Percentiles rank a stretch among this genome's conserved stretches.
Conservation (phyloP, 2,113 vertebrate genomes). For the Gambusia affinis region DNA sequence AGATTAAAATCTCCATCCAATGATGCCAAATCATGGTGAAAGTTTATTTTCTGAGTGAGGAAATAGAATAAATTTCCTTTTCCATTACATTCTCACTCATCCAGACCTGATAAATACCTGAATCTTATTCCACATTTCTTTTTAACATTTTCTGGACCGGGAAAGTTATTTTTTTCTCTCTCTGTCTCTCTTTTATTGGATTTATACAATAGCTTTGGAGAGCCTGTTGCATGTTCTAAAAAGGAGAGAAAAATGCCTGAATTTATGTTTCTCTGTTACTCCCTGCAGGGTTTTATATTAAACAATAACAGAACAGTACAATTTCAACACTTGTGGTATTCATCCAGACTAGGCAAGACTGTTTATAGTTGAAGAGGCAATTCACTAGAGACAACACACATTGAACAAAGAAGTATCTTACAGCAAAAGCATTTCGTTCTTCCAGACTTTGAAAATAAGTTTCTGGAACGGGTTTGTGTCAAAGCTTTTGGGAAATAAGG, state of each 20-base stretch:
- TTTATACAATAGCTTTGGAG: conserved; percentile 11
- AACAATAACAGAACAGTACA: conserved; percentile 27
- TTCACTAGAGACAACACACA: conserved; percentile 34
- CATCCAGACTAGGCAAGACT: conserved; percentile 59
- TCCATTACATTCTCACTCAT: neutral
- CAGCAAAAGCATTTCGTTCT: conserved; percentile 34
- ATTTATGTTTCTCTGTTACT: conserved; percentile 60
- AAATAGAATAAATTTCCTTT: neutral
- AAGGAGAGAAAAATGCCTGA: conserved; percentile 50
- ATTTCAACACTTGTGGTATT: conserved; percentile 43
- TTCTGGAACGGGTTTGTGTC: conserved; percentile 40
- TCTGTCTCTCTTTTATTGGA: conserved; percentile 1
- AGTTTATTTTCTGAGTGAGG: neutral
- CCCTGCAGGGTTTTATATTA: conserved; percentile 46
- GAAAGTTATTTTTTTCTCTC: neutral
- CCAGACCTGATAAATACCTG: neutral
- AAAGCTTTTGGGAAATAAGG: conserved; percentile 19
- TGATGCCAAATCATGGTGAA: too few species aligned
- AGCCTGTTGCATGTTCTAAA: conserved; percentile 32
- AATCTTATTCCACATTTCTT: neutral
- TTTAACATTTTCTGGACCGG: neutral
- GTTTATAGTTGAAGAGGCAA: conserved; percentile 57
- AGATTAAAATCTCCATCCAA: too few species aligned
- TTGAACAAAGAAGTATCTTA: conserved; percentile 37
- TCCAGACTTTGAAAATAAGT: conserved; percentile 30